Evolutionary conservation across 2,888 invertebrate species (phyloP).

Genomic region (Choristoneura rosaceana): DNA sequence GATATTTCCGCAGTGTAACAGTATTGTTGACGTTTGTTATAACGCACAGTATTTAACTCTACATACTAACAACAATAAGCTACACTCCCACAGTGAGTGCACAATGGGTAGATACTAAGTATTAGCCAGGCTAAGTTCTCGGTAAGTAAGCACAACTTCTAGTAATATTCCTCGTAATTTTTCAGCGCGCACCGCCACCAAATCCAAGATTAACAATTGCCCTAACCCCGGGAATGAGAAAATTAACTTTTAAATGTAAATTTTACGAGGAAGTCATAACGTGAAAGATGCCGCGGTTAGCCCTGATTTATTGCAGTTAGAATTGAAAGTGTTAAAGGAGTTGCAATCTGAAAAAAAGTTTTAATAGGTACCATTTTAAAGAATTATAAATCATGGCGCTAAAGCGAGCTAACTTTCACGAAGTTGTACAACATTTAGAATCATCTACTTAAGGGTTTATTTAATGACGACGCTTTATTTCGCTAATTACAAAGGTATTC

Average conservation of each 20-base stretch:
- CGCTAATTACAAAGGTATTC: conserved; percentile 60
- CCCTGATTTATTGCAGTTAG: conserved; percentile 82
- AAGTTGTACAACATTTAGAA: conserved; percentile 75
- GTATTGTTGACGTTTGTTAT: background rate
- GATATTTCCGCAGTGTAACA: background rate
- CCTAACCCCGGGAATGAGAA: conserved; percentile 75
- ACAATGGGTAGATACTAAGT: background rate
- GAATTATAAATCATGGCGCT: conserved; percentile 82
- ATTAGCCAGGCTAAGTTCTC: background rate
- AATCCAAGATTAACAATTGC: conserved; percentile 82
- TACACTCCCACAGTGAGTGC: background rate
- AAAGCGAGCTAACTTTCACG: conserved; percentile 71
- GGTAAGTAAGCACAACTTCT: conserved; percentile 49
- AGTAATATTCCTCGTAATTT: conserved; percentile 65
- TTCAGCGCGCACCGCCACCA: conserved; percentile 58
- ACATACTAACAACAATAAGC: background rate
- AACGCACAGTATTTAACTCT: background rate
- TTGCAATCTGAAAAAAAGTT: conserved; percentile 84
- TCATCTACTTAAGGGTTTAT: conserved; percentile 73
- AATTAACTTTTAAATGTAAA: conserved; percentile 85
- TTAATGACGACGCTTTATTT: conserved; percentile 75
- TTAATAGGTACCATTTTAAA: conserved; percentile 84
- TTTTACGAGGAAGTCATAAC: conserved; percentile 85
- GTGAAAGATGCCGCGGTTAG: conserved; percentile 83
- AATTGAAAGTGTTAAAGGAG: conserved; percentile 84